Base-by-base conservation (phyloP, 2,888 invertebrate species). In the Carabus problematicus region DNA sequence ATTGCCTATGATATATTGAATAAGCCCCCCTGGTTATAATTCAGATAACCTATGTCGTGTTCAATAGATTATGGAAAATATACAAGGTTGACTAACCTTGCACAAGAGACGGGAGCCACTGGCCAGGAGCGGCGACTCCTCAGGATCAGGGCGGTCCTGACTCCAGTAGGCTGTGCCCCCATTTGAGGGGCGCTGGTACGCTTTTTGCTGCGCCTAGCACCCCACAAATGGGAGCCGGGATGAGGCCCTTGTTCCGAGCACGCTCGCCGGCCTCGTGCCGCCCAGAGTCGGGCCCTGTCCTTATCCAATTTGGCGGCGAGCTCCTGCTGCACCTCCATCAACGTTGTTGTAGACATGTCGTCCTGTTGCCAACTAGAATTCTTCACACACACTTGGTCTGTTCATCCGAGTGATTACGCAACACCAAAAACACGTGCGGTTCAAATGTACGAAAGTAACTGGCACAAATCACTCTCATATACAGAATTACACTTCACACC, bases 81-180 rank as follows among this genome's bases (percentile, higher is more conserved):
- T 29, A 29, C n/a, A n/a, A n/a, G n/a, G n/a, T n/a, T n/a, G n/a
- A n/a, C n/a, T n/a, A n/a, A n/a, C 89, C 90, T 90, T 83, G 88
- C 85, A 75, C 86, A 87, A 0, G 88, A 86, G 74, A 87, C 85
- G 16, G 91, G 91, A 3, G 91, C 91, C 41, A 90, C 91, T 0
- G 91, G 91, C 91, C 91, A 91, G 76, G 90, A 90, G 54, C 91
- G 82, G 19, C 91, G 83, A 52, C 89, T 90, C 63, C 91, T 84
- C 72, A 91, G 83, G 70, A 91, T 89, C 55, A 91, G 85, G 39
- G 85, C 88, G 47, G 86, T 85, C 0, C 86, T 84, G 72, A 85
- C 83, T 19, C 84, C 80, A 76, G 83, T 84, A 71, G 79, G 78
- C 43, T 84, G 85, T 64, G 79, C 77, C n/a, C 86, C 86, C 85